Conservation (phyloP, 1,140 invertebrate genomes). For the Caerostris darwini region DNA sequence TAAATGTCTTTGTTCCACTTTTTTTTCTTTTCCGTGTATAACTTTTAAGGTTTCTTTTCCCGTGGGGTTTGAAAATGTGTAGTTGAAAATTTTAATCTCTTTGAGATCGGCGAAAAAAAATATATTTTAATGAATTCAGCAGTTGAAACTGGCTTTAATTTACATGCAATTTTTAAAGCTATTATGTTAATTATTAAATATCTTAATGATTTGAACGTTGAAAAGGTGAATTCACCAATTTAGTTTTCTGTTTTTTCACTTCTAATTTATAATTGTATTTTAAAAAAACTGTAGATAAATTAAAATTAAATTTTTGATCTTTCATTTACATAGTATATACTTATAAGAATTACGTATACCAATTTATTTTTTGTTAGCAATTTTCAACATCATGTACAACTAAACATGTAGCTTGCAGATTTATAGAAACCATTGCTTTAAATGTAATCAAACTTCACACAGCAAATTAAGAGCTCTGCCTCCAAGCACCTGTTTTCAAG, state of each 20-base stretch:
- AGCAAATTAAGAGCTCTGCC: not conserved
- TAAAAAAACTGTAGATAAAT: too few relatives aligned
- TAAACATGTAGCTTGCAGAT: too few relatives aligned
- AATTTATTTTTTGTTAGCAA: not conserved
- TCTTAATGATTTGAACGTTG: too few relatives aligned
- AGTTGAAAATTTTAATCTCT: not conserved
- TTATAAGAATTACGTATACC: too few relatives aligned
- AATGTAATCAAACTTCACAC: not conserved
- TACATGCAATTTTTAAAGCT: not conserved
- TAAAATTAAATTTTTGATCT: too few relatives aligned
- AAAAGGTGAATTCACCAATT: not conserved
- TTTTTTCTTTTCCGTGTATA: not conserved
- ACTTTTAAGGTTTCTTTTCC: not conserved
- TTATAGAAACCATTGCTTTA: not conserved
- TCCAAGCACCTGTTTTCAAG: too few relatives aligned
- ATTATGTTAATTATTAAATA: not conserved
- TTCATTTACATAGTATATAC: too few relatives aligned
- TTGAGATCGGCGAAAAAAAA: too few relatives aligned
- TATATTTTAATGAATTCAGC: not conserved
- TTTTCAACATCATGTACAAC: too few relatives aligned
- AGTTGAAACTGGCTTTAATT: not conserved
- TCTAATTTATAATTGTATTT: not conserved
- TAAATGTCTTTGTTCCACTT: not conserved
- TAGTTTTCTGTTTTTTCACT: not conserved
- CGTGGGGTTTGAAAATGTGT: not conserved